Conservation (phyloP, 1,140 invertebrate genomes). For the Sitophilus oryzae region DNA sequence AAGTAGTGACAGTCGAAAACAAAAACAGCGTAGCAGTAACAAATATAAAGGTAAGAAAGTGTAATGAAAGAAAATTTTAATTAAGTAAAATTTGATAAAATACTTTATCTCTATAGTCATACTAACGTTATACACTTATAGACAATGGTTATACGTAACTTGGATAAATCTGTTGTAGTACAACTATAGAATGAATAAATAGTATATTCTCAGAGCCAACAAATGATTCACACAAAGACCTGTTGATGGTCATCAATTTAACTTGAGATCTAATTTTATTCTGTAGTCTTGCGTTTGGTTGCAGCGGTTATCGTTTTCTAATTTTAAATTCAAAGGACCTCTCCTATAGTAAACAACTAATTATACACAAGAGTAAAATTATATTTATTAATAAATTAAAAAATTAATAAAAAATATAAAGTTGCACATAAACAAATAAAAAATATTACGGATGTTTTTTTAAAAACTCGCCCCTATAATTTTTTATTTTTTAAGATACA, state of each 20-base stretch:
- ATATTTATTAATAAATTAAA: conserved; percentile 8
- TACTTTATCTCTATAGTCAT: conserved; percentile 11
- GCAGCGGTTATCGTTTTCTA: no score
- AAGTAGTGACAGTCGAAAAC: conserved; percentile 46
- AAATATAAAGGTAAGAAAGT: conserved; percentile 49
- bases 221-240: conserved; percentile 10
- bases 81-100: background rate
- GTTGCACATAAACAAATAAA: no score
- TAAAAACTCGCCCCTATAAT: no score
- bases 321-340: conserved; percentile 6
- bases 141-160: no score
- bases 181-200: no score
- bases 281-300: no score
- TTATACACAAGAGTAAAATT: conserved; percentile 7
- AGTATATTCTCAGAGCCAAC: no score
- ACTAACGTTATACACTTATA: no score
- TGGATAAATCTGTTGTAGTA: no score
- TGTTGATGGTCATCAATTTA: conserved; percentile 9
- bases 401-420: no score
- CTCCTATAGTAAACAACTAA: conserved; percentile 15
- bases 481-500: no score
- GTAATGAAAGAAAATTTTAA: conserved; percentile 12
- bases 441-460: no score
- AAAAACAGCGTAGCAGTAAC: conserved; percentile 48
- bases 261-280: conserved; percentile 5